phyloP scores from a whole-genome alignment of 2,113 vertebrate species.

The Prolemur simus region DNA sequence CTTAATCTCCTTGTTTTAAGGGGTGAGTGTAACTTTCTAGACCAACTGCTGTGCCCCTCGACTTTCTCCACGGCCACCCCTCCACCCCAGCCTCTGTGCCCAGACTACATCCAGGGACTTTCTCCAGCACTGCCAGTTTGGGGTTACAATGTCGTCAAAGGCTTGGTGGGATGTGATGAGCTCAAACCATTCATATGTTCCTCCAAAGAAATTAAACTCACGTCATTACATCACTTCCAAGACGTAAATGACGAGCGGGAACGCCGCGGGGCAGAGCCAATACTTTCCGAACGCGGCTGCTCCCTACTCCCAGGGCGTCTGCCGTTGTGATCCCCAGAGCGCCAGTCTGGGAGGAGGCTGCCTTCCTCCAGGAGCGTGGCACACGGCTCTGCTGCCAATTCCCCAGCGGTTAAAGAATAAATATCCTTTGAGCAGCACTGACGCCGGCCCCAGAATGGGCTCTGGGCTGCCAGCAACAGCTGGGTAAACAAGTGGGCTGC shows the following conservation, averaged over 20 bases:
- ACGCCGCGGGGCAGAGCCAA: not conserved
- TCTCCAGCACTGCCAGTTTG: not conserved
- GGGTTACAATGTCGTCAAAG: not conserved
- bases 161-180: not conserved
- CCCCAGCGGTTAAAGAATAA: not conserved
- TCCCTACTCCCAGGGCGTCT: not conserved
- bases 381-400: not conserved
- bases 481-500: constrained; percentile 42
- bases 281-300: not conserved
- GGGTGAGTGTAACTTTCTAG: not conserved
- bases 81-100: not conserved
- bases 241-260: accelerated
- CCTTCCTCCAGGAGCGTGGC: not conserved
- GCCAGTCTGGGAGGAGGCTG: not conserved
- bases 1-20: not conserved
- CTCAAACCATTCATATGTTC: not conserved
- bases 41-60: not conserved
- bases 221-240: not conserved
- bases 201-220: not conserved
- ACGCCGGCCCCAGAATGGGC: not conserved
- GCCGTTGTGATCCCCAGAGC: not conserved
- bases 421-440: not conserved
- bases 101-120: not conserved
- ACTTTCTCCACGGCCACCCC: not conserved
- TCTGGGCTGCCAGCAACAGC: constrained; percentile 32